A percentile compares a stretch with the other conserved stretches of the same genome.
Conservation (phyloP, 1,140 invertebrate species). For the Helicoverpa zea region DNA sequence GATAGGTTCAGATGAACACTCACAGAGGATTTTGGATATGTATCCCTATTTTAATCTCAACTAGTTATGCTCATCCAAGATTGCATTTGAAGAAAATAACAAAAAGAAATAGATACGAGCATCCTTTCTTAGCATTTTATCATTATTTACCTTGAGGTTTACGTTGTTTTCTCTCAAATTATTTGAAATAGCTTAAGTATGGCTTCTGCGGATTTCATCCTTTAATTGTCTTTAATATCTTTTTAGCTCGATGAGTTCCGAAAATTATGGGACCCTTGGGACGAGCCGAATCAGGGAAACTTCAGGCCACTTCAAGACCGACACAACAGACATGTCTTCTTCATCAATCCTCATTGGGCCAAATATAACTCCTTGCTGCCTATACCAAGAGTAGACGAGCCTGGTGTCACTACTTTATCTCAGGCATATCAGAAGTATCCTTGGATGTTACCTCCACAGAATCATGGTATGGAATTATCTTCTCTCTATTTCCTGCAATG, state of each 20-base stretch:
- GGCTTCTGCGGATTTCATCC: no score
- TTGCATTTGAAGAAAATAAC: no score
- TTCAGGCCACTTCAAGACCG: slow-evolving; percentile 72
- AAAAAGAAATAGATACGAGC: no score
- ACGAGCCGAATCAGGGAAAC: slow-evolving; percentile 77
- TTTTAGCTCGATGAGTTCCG: slow-evolving; percentile 85
- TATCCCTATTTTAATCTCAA: no score
- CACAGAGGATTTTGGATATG: no score
- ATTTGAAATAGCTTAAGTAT: no score
- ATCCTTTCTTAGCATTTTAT: no score
- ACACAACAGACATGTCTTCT: slow-evolving; percentile 75
- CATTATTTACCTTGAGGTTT: no score
- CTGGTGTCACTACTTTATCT: slow-evolving; percentile 75
- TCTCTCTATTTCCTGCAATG: no score
- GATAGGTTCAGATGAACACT: no score
- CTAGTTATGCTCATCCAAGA: no score
- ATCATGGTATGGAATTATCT: slow-evolving; percentile 41
- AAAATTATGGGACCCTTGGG: slow-evolving; percentile 76
- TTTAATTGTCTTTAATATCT: neutral
- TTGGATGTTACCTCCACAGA: slow-evolving; percentile 78
- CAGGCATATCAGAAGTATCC: slow-evolving; percentile 65
- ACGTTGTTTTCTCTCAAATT: no score
- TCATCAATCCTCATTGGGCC: slow-evolving; percentile 82
- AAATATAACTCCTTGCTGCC: slow-evolving; percentile 83
- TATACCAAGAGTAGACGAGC: slow-evolving; percentile 76